Base-by-base conservation (phyloP, 2,888 invertebrate species). In the Drosophila pseudotakahashii region DNA sequence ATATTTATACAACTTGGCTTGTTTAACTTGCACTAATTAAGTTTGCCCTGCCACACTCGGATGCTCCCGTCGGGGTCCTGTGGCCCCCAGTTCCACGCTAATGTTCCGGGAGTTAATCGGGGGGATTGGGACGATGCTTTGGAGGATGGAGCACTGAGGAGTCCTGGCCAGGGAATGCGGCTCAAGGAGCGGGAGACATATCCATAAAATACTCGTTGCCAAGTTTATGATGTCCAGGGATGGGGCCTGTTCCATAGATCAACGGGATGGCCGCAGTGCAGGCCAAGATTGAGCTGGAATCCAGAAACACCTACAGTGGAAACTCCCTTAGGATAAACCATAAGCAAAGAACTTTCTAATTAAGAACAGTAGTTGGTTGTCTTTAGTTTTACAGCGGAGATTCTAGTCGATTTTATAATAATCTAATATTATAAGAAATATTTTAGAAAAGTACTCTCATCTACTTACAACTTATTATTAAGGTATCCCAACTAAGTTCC, bases 11-110 rank as follows among this genome's bases (percentile, higher is more conserved):
- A 80, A 87, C 79, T 80, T 80, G 71, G 69, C 78, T 81, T 80
- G 88, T 87, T 80, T 80, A 80, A 87, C 80, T 80, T 87, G 88
- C 78, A 84, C 80, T 80, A 80, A 80, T 80, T 80, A 80, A 80
- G 80, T 80, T 80, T 80, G 76, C 88, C 84, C 76, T 75, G 85
- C 79, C 69, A 84, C 84, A 84, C 88, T 81, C 75, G 81, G 76
- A 70, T 78, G 72, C 75, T 72, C 78, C 75, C 60, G 78, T 58
- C 39, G 64, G 67, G 51, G 44, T 44, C 26, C 60, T 13, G 42
- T 26, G 26, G 26, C 32, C 16, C 44, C 19, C 16, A 11, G 39
- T 34, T 39, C 42, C 55, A 10, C 30, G 41, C 59, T 54, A 34
- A 36, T 60, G 51, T 51, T 50, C 26, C 61, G 37, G 61, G 14